A percentile compares a stretch with the other conserved stretches of the same genome.
These are phyloP conservation scores for Drosophila pseudoananassae DNA, from an alignment of 1,140 invertebrate species.

Conservation along the genomic window DNA sequence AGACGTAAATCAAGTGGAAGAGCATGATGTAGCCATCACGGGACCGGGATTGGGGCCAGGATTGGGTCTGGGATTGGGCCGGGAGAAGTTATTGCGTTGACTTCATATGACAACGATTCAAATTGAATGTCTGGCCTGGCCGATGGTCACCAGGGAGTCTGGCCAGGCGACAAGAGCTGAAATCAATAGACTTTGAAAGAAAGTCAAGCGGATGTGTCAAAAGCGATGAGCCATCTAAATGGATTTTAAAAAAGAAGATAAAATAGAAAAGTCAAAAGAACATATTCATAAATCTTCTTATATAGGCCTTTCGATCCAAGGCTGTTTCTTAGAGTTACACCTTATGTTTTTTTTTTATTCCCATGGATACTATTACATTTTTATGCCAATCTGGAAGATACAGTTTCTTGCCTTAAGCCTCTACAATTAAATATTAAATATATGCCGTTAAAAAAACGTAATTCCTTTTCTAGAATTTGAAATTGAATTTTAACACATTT, in stretches of 20 bases:
- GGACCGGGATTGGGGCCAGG: slow-evolving; percentile 11
- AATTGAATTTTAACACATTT: slow-evolving; percentile 63
- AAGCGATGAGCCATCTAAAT: neutral
- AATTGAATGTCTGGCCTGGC: slow-evolving; percentile 16
- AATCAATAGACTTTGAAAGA: slow-evolving; percentile 16
- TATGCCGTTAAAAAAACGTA: neutral
- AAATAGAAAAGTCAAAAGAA: neutral
- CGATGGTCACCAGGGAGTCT: slow-evolving; percentile 6
- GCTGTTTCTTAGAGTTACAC: too few species aligned
- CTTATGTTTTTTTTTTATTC: too few species aligned
- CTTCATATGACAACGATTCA: slow-evolving; percentile 43
- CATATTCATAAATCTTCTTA: too few species aligned
- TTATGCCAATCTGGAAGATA: neutral
- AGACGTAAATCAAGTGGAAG: slow-evolving; percentile 82
- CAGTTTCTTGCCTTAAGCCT: neutral
- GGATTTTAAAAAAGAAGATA: neutral
- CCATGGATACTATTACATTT: neutral
- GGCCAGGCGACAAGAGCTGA: neutral
- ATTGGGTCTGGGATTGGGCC: slow-evolving; percentile 6
- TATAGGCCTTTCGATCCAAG: too few species aligned
- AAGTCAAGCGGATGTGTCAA: slow-evolving; percentile 15
- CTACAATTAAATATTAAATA: neutral
- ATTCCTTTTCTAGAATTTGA: slow-evolving; percentile 6
- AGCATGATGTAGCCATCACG: slow-evolving; percentile 75
- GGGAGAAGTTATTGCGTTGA: slow-evolving; percentile 34